A percentile compares a stretch with the other conserved stretches of the same genome.
Conservation (phyloP, 2,113 vertebrate genomes). For the Nycticebus coucang region DNA sequence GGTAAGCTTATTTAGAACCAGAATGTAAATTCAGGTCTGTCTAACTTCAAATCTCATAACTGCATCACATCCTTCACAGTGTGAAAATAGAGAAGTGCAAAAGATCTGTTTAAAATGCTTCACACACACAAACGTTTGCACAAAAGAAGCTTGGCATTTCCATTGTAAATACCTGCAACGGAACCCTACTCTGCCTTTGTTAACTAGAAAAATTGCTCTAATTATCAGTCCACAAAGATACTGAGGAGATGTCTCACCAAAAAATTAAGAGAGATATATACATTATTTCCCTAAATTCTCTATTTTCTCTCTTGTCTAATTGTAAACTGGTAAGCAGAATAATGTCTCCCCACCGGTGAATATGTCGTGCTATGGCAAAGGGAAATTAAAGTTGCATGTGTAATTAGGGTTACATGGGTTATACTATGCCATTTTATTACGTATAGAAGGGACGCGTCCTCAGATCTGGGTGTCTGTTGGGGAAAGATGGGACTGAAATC, state of each 20-base stretch:
- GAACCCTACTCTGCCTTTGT: not conserved
- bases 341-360: not conserved
- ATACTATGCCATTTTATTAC: not conserved
- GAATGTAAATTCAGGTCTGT: constrained; percentile 34
- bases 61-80: not conserved
- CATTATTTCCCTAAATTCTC: not conserved
- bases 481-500: not conserved
- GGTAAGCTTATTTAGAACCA: not conserved
- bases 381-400: not conserved
- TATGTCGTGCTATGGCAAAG: not conserved
- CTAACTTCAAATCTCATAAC: not conserved
- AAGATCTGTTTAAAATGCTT: constrained; percentile 4
- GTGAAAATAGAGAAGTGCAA: not conserved
- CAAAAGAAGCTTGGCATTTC: not conserved
- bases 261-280: not conserved
- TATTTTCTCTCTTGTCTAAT: not conserved
- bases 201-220: not conserved
- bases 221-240: not conserved
- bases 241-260: not conserved
- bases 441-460: not conserved
- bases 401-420: not conserved
- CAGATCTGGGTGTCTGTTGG: not conserved
- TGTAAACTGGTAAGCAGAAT: not conserved
- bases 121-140: not conserved
- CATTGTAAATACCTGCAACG: not conserved